These are phyloP conservation scores for Halictus ligatus DNA, from an alignment of 2,888 invertebrate genomes.

Conservation along the genomic window DNA sequence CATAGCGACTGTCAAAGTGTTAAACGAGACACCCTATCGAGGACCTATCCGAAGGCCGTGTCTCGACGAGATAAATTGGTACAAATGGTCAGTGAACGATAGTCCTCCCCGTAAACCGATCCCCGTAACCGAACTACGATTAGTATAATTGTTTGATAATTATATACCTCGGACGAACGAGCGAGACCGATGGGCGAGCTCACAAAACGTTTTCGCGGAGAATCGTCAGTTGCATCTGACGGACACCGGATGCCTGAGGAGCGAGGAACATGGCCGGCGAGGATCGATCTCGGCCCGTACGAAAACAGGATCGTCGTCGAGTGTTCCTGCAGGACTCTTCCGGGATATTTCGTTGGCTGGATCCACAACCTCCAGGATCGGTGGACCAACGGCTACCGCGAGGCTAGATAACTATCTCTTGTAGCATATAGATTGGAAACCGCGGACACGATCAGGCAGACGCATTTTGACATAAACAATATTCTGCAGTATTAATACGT, in stretches of 20 bases:
- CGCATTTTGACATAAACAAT: constrained; percentile 77
- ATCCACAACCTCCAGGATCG: constrained; percentile 1
- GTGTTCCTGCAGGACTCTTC: constrained; percentile 20
- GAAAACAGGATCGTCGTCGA: background rate
- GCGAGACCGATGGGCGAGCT: constrained; percentile 8
- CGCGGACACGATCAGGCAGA: constrained; percentile 34
- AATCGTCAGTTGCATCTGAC: constrained; percentile 9
- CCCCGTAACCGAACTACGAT: constrained; percentile 36
- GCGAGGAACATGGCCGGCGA: background rate
- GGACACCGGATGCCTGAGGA: background rate
- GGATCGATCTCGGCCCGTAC: background rate
- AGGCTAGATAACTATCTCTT: constrained; percentile 70
- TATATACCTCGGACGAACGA: constrained; percentile 32
- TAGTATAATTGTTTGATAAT: constrained; percentile 53
- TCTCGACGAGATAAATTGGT: constrained; percentile 43
- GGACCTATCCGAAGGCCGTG: background rate
- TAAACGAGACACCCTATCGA: background rate
- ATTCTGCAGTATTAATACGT: constrained; percentile 83
- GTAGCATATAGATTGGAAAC: constrained; percentile 67
- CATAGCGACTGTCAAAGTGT: background rate
- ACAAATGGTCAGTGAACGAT: constrained; percentile 36
- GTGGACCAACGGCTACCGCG: constrained; percentile 25
- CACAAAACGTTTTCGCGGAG: constrained; percentile 9
- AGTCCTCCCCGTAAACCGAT: constrained; percentile 25
- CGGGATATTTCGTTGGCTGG: constrained; percentile 15